Evolutionary conservation across 2,113 vertebrate genomes (phyloP).

Genomic region (Struthio camelus): DNA sequence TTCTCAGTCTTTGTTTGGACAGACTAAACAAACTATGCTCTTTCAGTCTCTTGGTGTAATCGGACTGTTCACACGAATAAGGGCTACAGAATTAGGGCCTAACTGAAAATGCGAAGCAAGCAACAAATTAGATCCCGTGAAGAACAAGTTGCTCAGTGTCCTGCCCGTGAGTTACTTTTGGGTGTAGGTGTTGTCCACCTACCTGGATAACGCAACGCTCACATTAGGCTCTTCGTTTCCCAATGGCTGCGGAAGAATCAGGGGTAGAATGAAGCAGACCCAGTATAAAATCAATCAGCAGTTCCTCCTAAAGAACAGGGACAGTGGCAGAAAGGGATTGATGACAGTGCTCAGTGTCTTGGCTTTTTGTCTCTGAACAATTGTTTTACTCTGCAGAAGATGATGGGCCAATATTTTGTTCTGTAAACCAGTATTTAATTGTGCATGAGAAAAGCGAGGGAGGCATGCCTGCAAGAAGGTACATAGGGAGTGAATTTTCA

Average conservation of each 20-base stretch:
- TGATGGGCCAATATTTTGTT: too few relatives aligned
- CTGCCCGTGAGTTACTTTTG: neutral
- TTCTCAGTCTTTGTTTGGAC: slow-evolving; percentile 27
- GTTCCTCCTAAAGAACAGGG: neutral
- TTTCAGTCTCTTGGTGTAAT: neutral
- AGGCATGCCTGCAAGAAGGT: too few relatives aligned
- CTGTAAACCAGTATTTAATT: too few relatives aligned
- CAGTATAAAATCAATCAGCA: neutral
- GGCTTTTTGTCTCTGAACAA: neutral
- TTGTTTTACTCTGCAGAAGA: too few relatives aligned
- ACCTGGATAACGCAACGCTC: neutral
- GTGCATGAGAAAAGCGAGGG: too few relatives aligned
- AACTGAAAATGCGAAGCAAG: neutral
- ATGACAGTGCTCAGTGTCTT: neutral
- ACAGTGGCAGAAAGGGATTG: neutral
- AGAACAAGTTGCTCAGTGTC: neutral
- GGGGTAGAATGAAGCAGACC: neutral
- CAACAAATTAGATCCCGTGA: neutral
- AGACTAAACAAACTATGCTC: neutral
- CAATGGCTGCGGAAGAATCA: neutral
- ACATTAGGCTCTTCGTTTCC: neutral
- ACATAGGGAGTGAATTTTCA: too few relatives aligned
- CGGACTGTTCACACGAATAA: neutral
- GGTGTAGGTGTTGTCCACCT: too few relatives aligned
- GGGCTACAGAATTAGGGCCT: neutral